phyloP scores from a whole-genome alignment of 2,113 vertebrate genomes.

The Hucho hucho region DNA sequence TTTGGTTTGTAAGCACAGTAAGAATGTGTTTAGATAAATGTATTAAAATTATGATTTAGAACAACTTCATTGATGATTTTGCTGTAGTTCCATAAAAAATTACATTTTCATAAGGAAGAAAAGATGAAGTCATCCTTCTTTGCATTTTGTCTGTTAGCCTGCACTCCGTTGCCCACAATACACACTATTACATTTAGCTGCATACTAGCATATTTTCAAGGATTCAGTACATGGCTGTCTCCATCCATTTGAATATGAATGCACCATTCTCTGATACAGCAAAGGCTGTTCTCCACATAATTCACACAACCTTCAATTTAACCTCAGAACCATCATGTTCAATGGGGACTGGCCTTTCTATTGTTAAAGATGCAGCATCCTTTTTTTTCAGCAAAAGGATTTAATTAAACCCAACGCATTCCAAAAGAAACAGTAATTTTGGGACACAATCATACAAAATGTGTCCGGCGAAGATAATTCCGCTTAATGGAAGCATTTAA shows the following conservation, averaged over 20 bases:
- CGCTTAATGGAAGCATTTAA: conserved; percentile 75
- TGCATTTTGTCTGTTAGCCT: conserved; percentile 34
- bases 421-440: conserved; percentile 73
- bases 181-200: conserved; percentile 40
- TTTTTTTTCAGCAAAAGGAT: conserved; percentile 73
- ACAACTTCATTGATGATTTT: no score
- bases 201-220: conserved; percentile 33
- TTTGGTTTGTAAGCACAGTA: background rate
- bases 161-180: no score
- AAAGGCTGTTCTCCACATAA: conserved; percentile 55
- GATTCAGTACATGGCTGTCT: conserved; percentile 33
- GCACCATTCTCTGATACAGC: conserved; percentile 56
- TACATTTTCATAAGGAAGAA: background rate
- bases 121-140: background rate
- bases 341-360: conserved; percentile 66
- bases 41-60: background rate
- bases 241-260: conserved; percentile 72
- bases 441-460: conserved; percentile 74
- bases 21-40: background rate
- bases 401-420: conserved; percentile 75
- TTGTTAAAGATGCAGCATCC: conserved; percentile 75
- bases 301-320: conserved; percentile 76
- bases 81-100: background rate
- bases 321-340: conserved; percentile 74
- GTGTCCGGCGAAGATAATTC: conserved; percentile 80